Evolutionary conservation across 2,888 invertebrate genomes (phyloP).

Genomic region (Cryptocephalus primarius): DNA sequence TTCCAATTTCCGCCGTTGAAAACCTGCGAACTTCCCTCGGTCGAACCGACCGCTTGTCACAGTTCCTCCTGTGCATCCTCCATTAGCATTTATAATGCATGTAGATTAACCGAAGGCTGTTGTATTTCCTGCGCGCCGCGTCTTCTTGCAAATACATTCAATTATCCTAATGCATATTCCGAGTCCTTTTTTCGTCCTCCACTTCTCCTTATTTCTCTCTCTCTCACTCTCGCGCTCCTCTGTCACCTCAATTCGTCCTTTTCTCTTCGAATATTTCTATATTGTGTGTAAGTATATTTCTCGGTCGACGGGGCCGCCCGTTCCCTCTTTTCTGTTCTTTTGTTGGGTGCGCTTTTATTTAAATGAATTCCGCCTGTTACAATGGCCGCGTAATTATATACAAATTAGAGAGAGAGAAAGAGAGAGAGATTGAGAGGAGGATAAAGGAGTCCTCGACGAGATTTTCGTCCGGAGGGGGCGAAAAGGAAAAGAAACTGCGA

Average conservation of each 20-base stretch:
- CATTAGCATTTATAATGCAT: too few species aligned
- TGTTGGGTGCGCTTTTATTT: slow-evolving; percentile 4
- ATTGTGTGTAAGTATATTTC: not conserved
- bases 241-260: too few species aligned
- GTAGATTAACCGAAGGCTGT: too few species aligned
- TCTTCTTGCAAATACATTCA: slow-evolving; percentile 12
- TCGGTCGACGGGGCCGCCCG: too few species aligned
- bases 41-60: not conserved
- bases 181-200: slow-evolving; percentile 7
- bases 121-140: not conserved
- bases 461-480: not conserved
- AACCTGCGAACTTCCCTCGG: not conserved
- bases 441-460: slow-evolving; percentile 5
- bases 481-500: too few species aligned
- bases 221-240: slow-evolving; percentile 4
- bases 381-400: slow-evolving; percentile 13
- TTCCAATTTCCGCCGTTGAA: slow-evolving; percentile 1
- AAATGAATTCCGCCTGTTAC: slow-evolving; percentile 7
- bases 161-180: slow-evolving; percentile 18
- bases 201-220: slow-evolving; percentile 3
- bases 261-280: not conserved
- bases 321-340: too few species aligned
- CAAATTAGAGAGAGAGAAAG: slow-evolving; percentile 9
- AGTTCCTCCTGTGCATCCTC: too few species aligned
- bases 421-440: not conserved